Evolutionary conservation across 2,888 invertebrate genomes (phyloP), one percentile per base, ranked within the genome.

Genomic region (Habrosyne pyritoides): DNA sequence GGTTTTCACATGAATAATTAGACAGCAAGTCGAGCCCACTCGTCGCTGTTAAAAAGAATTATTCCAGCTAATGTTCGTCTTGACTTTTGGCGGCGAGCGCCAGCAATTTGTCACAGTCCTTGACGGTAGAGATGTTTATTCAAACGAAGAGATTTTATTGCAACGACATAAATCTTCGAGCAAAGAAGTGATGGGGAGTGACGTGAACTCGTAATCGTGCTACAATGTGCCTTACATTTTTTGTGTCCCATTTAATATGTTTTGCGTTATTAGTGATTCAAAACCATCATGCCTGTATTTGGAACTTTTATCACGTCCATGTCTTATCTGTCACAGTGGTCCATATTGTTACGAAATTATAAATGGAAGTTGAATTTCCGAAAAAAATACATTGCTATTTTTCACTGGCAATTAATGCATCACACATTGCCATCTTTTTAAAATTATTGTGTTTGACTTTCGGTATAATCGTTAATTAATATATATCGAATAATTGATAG

Each of bases 81-180:
- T 82, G 81, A 82, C 81, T 85, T 83, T 84, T 85, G 87, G 86
- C 86, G 83, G 80, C 75, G 76, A 82, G 75, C 79, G 77, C 71
- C 59, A 73, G 87, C 84, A 83, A 90, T 91, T 91, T 91, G 88
- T 91, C 88, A 91, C 88, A 79, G 82, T 78, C 75, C 76, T 78
- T 77, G 71, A 68, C 76, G 63, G 69, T 69, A 71, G 82, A 84
- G 85, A 89, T 91, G 89, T 90, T 91, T 90, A 91, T 91, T 90
- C 91, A 89, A 89, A 90, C 85, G 85, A 86, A 81, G 84, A 85
- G 84, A 87, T 90, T 89, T 90, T 89, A 90, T 91, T 89, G 88
- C 86, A 87, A 87, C 81, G 81, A 86, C 86, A 89, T 90, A 87
- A 90, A 89, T 89, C 87, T 88, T 84, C 71, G 65, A 60, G 71